Percentiles rank a stretch among this genome's conserved stretches.
Conservation (phyloP, 1,140 invertebrate genomes). For the Drosophila nigromelanica region DNA sequence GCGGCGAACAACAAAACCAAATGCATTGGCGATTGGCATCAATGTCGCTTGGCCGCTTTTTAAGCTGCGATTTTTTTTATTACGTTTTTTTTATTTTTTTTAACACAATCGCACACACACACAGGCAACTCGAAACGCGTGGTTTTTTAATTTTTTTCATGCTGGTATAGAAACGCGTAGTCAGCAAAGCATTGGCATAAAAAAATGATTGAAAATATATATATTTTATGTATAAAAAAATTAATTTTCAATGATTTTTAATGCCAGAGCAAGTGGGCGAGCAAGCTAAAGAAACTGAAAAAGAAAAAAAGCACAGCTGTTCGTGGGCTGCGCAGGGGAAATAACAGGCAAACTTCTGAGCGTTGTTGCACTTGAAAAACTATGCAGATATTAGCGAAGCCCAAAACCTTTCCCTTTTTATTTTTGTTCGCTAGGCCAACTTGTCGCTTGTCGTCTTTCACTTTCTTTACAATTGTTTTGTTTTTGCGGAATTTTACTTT, state of each 20-base stretch:
- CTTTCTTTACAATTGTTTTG: constrained; percentile 72
- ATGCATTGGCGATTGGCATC: constrained; percentile 72
- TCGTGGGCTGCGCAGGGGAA: constrained; percentile 17
- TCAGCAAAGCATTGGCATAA: constrained; percentile 56
- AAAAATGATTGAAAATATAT: constrained; percentile 60
- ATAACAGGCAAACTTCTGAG: constrained; percentile 26
- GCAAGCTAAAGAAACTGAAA: constrained; percentile 15
- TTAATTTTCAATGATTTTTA: constrained; percentile 60
- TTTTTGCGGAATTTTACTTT: constrained; percentile 43
- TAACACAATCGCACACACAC: constrained; percentile 32
- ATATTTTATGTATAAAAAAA: constrained; percentile 23
- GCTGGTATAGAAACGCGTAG: constrained; percentile 49
- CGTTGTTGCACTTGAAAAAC: constrained; percentile 61
- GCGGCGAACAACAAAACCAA: constrained; percentile 40
- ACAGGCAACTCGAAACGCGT: constrained; percentile 64
- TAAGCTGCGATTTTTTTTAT: constrained; percentile 41
- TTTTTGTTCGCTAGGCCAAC: constrained; percentile 21
- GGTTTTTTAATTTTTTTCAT: constrained; percentile 44
- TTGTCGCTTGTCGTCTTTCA: constrained; percentile 58
- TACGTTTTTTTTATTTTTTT: constrained; percentile 25
- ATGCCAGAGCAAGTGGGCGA: constrained; percentile 42
- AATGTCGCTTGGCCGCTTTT: constrained; percentile 80
- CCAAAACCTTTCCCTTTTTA: constrained; percentile 59
- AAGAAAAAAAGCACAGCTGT: constrained; percentile 56
- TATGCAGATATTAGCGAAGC: constrained; percentile 27